phyloP scores from a whole-genome alignment of 2,888 invertebrate genomes.

The Napeogenes inachia region DNA sequence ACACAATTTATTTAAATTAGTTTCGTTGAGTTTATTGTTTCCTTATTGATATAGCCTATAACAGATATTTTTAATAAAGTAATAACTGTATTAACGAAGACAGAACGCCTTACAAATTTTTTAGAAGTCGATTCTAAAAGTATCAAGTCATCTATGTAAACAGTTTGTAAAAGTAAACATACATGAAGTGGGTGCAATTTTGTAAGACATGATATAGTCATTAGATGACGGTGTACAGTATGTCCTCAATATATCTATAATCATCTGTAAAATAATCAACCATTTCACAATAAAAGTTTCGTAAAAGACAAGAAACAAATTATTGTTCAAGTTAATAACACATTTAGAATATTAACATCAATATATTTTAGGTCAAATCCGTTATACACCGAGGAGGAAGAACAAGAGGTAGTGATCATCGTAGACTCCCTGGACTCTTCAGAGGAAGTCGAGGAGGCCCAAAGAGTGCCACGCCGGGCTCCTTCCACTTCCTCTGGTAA shows the following conservation, averaged over 20 bases:
- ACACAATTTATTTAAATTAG: neutral
- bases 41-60: neutral
- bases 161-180: too few relatives aligned
- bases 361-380: slow-evolving; percentile 59
- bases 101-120: too few relatives aligned
- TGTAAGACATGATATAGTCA: too few relatives aligned
- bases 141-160: too few relatives aligned
- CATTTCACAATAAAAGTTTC: too few relatives aligned
- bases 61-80: neutral
- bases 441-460: slow-evolving; percentile 43
- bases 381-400: slow-evolving; percentile 67
- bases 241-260: too few relatives aligned
- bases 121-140: too few relatives aligned
- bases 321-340: neutral
- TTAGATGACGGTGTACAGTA: too few relatives aligned
- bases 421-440: slow-evolving; percentile 62
- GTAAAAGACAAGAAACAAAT: neutral
- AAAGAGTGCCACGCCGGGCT: slow-evolving; percentile 55
- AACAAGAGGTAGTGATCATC: slow-evolving; percentile 71
- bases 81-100: too few relatives aligned
- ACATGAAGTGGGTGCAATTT: too few relatives aligned
- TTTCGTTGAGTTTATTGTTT: neutral
- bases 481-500: slow-evolving; percentile 69
- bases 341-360: neutral
- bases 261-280: too few relatives aligned